These are phyloP conservation scores for Microplitis manilae DNA, from an alignment of 2,888 invertebrate genomes.

Conservation along the genomic window DNA sequence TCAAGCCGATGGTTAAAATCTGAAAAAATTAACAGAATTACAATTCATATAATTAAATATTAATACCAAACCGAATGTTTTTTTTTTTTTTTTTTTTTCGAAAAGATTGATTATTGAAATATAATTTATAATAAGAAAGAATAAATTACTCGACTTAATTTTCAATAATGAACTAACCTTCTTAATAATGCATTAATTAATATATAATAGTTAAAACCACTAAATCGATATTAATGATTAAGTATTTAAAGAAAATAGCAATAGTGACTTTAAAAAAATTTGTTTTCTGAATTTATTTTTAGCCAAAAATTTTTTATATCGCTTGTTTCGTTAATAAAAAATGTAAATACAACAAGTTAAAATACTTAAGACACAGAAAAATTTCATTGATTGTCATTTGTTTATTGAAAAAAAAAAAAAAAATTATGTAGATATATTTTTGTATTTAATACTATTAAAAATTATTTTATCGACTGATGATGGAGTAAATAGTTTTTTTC, in stretches of 20 bases:
- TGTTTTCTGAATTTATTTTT: too few species aligned
- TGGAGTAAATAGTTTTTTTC: neutral
- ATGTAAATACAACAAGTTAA: neutral
- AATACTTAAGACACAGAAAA: neutral
- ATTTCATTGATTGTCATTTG: neutral
- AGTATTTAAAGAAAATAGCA: too few species aligned
- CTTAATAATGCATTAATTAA: neutral
- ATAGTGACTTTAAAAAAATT: too few species aligned
- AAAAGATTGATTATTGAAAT: neutral
- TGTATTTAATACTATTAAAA: neutral
- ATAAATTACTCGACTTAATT: neutral
- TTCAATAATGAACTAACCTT: neutral
- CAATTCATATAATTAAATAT: neutral
- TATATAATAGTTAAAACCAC: neutral
- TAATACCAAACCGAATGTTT: neutral
- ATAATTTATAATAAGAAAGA: neutral
- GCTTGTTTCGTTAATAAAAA: neutral
- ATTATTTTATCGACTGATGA: slow-evolving; percentile 6
- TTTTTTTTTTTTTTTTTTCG: too few species aligned
- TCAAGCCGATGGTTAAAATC: neutral
- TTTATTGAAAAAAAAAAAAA: neutral
- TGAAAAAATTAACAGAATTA: neutral
- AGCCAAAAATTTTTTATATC: too few species aligned
- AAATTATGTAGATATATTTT: too few species aligned
- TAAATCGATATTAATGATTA: neutral